These are phyloP conservation scores for Pogonocherus hispidulus DNA, from an alignment of 2,888 invertebrate species.

Conservation along the genomic window DNA sequence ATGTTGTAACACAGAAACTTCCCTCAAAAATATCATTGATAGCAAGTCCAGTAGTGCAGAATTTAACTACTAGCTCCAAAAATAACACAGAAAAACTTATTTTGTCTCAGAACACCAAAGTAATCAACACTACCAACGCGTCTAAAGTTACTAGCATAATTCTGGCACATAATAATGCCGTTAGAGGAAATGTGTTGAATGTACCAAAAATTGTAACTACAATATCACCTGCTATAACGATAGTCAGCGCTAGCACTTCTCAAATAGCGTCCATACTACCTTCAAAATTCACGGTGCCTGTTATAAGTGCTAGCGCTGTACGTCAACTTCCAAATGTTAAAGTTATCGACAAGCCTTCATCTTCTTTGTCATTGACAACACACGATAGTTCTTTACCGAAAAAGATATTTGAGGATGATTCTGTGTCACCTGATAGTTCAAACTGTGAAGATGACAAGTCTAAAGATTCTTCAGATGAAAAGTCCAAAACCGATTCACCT, in stretches of 20 bases:
- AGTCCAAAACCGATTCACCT: slow-evolving; percentile 56
- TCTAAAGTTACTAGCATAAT: slow-evolving; percentile 63
- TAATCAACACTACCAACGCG: slow-evolving; percentile 54
- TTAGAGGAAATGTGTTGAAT: slow-evolving; percentile 60
- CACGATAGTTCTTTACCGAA: slow-evolving; percentile 76
- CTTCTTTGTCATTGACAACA: slow-evolving; percentile 71
- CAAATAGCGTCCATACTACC: slow-evolving; percentile 65
- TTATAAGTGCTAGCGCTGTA: slow-evolving; percentile 67
- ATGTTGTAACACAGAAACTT: slow-evolving; percentile 47
- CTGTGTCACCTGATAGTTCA: slow-evolving; percentile 73
- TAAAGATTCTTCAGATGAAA: slow-evolving; percentile 61
- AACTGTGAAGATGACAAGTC: slow-evolving; percentile 67
- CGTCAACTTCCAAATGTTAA: slow-evolving; percentile 66
- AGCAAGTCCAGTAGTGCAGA: slow-evolving; percentile 54
- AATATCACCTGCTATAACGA: slow-evolving; percentile 64
- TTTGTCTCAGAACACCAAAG: slow-evolving; percentile 60
- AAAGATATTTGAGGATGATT: slow-evolving; percentile 79
- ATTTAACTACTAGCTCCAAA: slow-evolving; percentile 42
- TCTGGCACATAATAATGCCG: slow-evolving; percentile 57
- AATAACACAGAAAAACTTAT: slow-evolving; percentile 56
- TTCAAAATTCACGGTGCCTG: slow-evolving; percentile 65
- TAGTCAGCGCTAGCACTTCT: slow-evolving; percentile 65
- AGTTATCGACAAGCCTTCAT: slow-evolving; percentile 68
- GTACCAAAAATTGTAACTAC: slow-evolving; percentile 63
- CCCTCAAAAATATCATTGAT: slow-evolving; percentile 58